Conservation (phyloP, 2,113 vertebrate genomes). For the Malurus cyaneus region DNA sequence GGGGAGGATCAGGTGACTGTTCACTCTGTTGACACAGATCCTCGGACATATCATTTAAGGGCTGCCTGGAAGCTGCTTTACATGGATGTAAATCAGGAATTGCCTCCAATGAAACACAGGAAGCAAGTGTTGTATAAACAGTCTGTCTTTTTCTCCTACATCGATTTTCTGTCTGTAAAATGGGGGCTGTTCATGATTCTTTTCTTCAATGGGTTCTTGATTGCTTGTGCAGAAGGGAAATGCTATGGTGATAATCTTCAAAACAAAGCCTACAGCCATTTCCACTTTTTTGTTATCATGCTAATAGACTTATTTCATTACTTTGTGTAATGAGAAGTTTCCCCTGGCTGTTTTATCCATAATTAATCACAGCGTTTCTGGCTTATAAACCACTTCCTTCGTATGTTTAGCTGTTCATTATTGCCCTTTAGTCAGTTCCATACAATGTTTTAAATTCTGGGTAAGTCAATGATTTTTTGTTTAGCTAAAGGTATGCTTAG, state of each 20-base stretch:
- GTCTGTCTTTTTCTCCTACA: not conserved
- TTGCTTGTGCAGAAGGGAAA: constrained; percentile 39
- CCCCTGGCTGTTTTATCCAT: constrained; percentile 59
- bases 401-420: constrained; percentile 55
- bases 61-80: not conserved
- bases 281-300: constrained; percentile 30
- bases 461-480: constrained; percentile 55
- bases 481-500: constrained; percentile 62
- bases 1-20: not conserved
- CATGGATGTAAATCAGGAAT: not conserved
- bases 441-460: constrained; percentile 47
- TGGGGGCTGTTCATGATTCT: not conserved
- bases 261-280: constrained; percentile 26
- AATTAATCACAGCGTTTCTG: constrained; percentile 64
- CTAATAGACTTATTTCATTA: constrained; percentile 32
- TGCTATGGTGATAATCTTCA: constrained; percentile 36
- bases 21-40: not conserved
- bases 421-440: constrained; percentile 49
- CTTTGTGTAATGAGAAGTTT: constrained; percentile 48
- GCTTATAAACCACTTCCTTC: constrained; percentile 60
- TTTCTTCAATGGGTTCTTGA: constrained; percentile 7
- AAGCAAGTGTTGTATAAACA: not conserved
- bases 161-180: not conserved
- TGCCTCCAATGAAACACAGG: not conserved
- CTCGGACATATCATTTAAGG: not conserved